Evolutionary conservation across 2,888 invertebrate genomes (phyloP), one percentile per base, ranked within the genome.

Genomic region (Stegana nigrithorax): DNA sequence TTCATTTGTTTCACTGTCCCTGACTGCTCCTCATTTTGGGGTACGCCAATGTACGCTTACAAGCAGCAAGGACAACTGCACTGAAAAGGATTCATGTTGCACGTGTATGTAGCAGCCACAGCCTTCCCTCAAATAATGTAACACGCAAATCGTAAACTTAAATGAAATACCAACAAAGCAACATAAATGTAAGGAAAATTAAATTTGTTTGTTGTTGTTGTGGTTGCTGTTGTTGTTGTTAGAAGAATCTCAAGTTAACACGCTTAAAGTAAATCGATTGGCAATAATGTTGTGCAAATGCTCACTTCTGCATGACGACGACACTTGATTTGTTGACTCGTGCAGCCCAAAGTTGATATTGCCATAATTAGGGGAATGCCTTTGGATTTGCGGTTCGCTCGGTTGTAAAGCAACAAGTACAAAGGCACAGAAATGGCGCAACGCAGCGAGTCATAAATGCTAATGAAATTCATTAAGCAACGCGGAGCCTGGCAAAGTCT

Each of bases 271-370:
- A 79, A 75, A 79, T 75, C 75, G 80, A 73, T 79, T 75, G 75
- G 78, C 80, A 79, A 75, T 75, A 77, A 75, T 79, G 75, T 75
- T 75, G 73, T 73, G 78, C 68, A 77, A 75, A 75, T 75, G 80
- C 71, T n/a, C n/a, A n/a, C n/a, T n/a, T n/a, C n/a, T n/a, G n/a
- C n/a, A n/a, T n/a, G n/a, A n/a, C n/a, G n/a, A n/a, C n/a, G n/a
- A n/a, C n/a, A n/a, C n/a, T n/a, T n/a, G n/a, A n/a, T n/a, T n/a
- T n/a, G n/a, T n/a, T n/a, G n/a, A n/a, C n/a, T n/a, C n/a, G n/a
- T n/a, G n/a, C n/a, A n/a, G n/a, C n/a, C n/a, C n/a, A n/a, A n/a
- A n/a, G 69, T 77, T 79, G 78, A 79, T 77, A 77, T 79, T 75
- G 78, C 79, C 75, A 78, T 78, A 75, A 70, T 68, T 65, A 68